Evolutionary conservation across 2,888 invertebrate genomes (phyloP).

Genomic region (Epirrhoe alternata): DNA sequence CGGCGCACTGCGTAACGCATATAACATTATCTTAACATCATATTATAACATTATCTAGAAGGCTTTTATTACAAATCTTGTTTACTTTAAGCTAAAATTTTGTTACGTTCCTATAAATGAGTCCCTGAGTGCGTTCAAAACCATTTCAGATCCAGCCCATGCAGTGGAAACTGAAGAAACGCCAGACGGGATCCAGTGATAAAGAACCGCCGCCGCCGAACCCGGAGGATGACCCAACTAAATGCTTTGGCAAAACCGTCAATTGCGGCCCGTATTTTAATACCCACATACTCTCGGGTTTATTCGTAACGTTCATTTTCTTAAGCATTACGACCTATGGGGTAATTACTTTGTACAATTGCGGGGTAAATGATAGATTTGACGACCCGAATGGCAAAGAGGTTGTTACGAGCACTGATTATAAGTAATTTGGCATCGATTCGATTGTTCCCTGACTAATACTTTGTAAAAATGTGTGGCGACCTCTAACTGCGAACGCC

Average conservation of each 20-base stretch:
- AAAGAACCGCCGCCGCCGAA: too few relatives aligned
- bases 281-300: conserved; percentile 48
- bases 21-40: too few relatives aligned
- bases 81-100: too few relatives aligned
- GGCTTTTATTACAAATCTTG: too few relatives aligned
- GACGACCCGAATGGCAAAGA: conserved; percentile 61
- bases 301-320: conserved; percentile 52
- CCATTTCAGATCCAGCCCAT: conserved; percentile 45
- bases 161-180: neutral
- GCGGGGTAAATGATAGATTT: conserved; percentile 51
- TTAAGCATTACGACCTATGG: conserved; percentile 53
- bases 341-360: conserved; percentile 47
- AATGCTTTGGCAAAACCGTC: conserved; percentile 49
- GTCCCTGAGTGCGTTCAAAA: too few relatives aligned
- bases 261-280: conserved; percentile 65
- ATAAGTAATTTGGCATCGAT: neutral
- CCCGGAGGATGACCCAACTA: neutral
- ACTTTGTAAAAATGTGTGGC: too few relatives aligned
- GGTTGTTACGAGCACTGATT: neutral
- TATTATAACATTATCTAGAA: too few relatives aligned
- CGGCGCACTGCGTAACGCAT: too few relatives aligned
- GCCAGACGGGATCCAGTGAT: neutral
- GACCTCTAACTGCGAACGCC: too few relatives aligned
- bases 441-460: neutral
- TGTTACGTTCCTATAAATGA: too few relatives aligned